Evolutionary conservation across 2,797 vertebrate species (phyloP).

Genomic region (Falco cherrug): DNA sequence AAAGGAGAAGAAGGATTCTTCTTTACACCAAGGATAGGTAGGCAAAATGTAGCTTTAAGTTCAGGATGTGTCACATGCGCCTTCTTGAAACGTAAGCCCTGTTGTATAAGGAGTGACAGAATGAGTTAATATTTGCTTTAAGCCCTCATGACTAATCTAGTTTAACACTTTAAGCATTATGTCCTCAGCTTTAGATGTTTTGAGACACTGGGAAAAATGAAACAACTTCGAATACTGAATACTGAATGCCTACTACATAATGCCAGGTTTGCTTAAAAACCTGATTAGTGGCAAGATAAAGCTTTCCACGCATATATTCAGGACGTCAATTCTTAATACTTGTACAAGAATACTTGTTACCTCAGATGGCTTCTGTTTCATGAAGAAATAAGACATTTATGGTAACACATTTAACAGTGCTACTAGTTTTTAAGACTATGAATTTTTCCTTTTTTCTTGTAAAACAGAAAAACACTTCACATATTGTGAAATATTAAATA

Average conservation of each 20-base stretch:
- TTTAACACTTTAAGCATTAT: neutral
- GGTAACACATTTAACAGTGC: neutral
- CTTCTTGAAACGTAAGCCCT: conserved; percentile 98
- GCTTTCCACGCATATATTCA: neutral
- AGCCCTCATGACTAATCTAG: neutral
- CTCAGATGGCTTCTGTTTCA: neutral
- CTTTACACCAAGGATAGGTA: conserved; percentile 97
- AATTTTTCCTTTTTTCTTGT: neutral
- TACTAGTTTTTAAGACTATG: neutral
- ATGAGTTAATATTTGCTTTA: neutral
- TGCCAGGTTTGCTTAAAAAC: neutral
- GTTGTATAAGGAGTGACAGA: neutral
- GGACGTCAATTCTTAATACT: neutral
- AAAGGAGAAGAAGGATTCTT: conserved; percentile 98
- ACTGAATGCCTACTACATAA: neutral
- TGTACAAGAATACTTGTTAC: neutral
- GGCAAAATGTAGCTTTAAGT: conserved; percentile 96
- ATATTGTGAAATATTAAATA: neutral
- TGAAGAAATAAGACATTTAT: neutral
- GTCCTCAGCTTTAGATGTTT: neutral
- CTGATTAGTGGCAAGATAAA: neutral
- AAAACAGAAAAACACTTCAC: neutral
- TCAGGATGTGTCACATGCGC: conserved; percentile 99
- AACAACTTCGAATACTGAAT: neutral
- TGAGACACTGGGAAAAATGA: neutral